A percentile compares a stretch with the other conserved stretches of the same genome.
These are phyloP conservation scores for Dascyllus trimaculatus DNA, from an alignment of 2,113 vertebrate species.

Conservation along the genomic window DNA sequence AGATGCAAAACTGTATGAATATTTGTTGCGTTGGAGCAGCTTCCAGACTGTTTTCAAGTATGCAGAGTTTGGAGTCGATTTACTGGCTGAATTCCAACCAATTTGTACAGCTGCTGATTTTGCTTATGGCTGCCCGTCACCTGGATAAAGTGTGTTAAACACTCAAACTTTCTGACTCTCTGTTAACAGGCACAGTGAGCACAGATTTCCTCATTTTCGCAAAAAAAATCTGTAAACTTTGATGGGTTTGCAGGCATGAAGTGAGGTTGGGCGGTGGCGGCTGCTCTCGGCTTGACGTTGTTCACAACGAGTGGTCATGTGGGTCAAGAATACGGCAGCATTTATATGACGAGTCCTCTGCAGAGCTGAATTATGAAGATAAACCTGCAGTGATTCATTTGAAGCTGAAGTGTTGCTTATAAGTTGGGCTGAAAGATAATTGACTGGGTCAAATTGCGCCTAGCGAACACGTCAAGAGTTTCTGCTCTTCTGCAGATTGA, in stretches of 20 bases:
- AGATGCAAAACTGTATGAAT: background rate
- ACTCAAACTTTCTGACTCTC: background rate
- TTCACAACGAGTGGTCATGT: conserved; percentile 9
- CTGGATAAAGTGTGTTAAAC: conserved; percentile 7
- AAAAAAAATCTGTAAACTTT: background rate
- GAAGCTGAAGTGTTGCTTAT: conserved; percentile 34
- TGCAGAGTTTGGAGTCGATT: background rate
- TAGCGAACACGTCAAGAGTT: conserved; percentile 19
- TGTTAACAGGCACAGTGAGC: background rate
- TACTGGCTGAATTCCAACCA: background rate
- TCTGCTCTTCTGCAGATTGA: conserved; percentile 29
- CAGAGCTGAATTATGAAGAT: background rate
- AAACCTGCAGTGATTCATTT: conserved; percentile 22
- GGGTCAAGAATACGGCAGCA: background rate
- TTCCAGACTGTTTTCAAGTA: background rate
- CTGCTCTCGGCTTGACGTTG: background rate
- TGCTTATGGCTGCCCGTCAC: conserved; percentile 25
- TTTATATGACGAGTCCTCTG: background rate
- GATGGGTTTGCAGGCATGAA: background rate
- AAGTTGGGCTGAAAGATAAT: conserved; percentile 48
- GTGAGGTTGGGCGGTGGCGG: background rate
- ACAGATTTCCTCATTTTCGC: background rate
- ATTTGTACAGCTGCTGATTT: conserved; percentile 7
- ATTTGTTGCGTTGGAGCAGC: background rate
- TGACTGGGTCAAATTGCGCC: conserved; percentile 30